Evolutionary conservation across 2,113 vertebrate genomes (phyloP).

Genomic region (Dasyornis broadbenti): DNA sequence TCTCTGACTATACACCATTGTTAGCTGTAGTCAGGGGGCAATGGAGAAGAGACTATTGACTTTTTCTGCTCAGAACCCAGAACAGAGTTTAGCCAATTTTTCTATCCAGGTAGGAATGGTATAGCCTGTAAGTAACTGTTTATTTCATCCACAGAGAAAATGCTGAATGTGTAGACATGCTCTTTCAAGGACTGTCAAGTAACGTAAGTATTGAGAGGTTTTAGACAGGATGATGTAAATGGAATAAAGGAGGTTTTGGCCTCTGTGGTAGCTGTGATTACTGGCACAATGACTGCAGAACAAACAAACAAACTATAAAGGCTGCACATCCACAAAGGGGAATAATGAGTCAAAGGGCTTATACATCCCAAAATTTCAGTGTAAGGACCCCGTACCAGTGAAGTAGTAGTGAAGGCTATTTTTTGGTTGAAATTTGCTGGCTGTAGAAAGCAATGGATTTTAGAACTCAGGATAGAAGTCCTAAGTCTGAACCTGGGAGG

Average conservation of each 20-base stretch:
- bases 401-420: background rate
- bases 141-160: constrained; percentile 18
- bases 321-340: background rate
- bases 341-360: background rate
- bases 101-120: background rate
- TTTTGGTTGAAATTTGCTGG: background rate
- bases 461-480: background rate
- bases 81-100: background rate
- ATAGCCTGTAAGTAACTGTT: background rate
- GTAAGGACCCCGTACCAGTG: background rate
- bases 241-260: background rate
- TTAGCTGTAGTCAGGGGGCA: background rate
- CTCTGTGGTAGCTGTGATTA: background rate
- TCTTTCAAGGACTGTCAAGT: background rate
- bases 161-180: background rate
- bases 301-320: background rate
- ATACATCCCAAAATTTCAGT: background rate
- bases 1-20: background rate
- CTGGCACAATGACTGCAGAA: background rate
- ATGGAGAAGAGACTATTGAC: background rate
- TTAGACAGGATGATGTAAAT: constrained; percentile 12
- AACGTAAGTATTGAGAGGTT: background rate
- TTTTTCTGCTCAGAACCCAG: background rate
- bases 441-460: background rate
- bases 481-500: background rate